Percentiles rank a stretch among this genome's conserved stretches.
These are phyloP conservation scores for Tragopan temminckii DNA, from an alignment of 2,797 vertebrate species.

Conservation along the genomic window DNA sequence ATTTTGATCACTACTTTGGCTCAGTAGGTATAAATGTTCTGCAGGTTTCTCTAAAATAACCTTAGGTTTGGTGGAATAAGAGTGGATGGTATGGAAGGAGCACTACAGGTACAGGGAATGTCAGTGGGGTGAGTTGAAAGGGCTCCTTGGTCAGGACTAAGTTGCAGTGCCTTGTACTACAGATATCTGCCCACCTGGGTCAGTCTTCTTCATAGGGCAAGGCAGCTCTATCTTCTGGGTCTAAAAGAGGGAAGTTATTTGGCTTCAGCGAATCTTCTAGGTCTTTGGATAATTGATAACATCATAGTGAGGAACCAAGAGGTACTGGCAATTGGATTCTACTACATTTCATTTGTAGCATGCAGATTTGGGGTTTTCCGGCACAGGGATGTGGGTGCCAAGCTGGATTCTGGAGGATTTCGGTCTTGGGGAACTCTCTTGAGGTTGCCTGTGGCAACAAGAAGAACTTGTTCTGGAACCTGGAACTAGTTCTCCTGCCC, in stretches of 20 bases:
- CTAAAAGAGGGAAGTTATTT: not conserved
- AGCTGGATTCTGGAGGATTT: not conserved
- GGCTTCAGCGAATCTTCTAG: too few relatives aligned
- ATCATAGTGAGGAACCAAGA: not conserved
- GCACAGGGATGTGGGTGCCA: not conserved
- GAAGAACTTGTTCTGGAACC: too few relatives aligned
- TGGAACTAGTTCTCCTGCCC: not conserved
- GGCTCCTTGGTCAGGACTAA: not conserved
- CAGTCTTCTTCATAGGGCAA: not conserved
- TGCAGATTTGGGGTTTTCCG: not conserved
- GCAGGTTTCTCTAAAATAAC: not conserved
- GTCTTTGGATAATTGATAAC: not conserved
- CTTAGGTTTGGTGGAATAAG: not conserved
- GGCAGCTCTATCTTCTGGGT: not conserved
- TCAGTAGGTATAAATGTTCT: fast-evolving
- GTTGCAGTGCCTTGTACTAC: not conserved
- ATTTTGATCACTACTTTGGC: not conserved
- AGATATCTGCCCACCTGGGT: not conserved
- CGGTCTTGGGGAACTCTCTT: not conserved
- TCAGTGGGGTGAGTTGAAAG: fast-evolving
- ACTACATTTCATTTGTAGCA: not conserved
- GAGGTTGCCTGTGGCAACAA: not conserved
- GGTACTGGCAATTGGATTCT: not conserved
- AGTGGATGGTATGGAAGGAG: not conserved
- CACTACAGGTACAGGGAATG: fast-evolving